These are phyloP conservation scores for Panulirus ornatus DNA, from an alignment of 1,140 invertebrate species.

Conservation along the genomic window DNA sequence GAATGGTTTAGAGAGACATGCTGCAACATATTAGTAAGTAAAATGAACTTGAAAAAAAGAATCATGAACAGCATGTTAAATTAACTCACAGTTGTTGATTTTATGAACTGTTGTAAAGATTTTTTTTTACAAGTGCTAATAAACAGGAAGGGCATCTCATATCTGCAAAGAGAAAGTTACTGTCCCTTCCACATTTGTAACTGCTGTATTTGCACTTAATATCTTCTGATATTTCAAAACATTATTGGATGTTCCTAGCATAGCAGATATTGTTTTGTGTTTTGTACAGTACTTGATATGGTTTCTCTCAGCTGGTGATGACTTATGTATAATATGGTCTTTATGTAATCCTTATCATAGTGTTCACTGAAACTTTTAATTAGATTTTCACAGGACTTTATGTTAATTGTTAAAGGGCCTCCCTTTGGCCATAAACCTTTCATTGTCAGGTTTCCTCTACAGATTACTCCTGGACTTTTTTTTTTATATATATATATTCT, in stretches of 20 bases:
- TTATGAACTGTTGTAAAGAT: not conserved
- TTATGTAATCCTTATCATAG: not conserved
- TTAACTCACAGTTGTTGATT: not conserved
- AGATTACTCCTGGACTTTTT: too few relatives aligned
- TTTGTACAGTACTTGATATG: not conserved
- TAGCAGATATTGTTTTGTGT: not conserved
- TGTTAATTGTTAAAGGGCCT: too few relatives aligned
- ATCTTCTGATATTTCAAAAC: not conserved
- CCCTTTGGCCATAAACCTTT: too few relatives aligned
- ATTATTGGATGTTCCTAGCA: not conserved
- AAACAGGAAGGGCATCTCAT: not conserved
- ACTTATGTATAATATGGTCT: not conserved
- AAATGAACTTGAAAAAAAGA: not conserved
- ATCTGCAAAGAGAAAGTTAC: not conserved
- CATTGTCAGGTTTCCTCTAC: not conserved
- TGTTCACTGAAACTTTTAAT: not conserved
- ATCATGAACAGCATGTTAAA: not conserved
- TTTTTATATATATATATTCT: too few relatives aligned
- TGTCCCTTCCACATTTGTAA: too few relatives aligned
- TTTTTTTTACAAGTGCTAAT: not conserved
- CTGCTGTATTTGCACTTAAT: not conserved
- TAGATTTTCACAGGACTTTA: not conserved
- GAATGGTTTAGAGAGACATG: not conserved
- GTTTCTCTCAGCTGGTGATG: not conserved
- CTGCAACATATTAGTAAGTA: not conserved